These are phyloP conservation scores for Lepidocolaptes lacrymiger DNA, from an alignment of 2,797 vertebrate genomes.

Conservation along the genomic window DNA sequence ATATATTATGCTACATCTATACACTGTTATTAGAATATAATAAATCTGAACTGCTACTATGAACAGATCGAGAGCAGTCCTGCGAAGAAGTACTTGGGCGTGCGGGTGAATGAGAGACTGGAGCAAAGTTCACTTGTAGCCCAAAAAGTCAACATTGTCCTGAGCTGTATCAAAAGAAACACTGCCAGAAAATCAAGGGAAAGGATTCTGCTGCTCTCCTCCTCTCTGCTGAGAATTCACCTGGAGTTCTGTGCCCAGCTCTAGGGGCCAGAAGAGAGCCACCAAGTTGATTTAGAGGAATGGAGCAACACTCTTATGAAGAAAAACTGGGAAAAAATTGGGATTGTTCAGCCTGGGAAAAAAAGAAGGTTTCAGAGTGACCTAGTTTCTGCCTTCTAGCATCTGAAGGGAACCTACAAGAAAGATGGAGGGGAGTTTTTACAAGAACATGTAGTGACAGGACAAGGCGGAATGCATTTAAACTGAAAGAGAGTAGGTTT, in stretches of 20 bases:
- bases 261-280: not conserved
- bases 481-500: not conserved
- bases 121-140: not conserved
- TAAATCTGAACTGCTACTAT: not conserved
- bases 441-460: no score
- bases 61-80: not conserved
- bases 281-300: not conserved
- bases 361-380: not conserved
- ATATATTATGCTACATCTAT: not conserved
- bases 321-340: not conserved
- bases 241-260: not conserved
- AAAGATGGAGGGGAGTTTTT: not conserved
- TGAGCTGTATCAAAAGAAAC: not conserved
- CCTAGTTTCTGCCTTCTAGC: not conserved
- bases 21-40: not conserved
- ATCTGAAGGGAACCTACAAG: not conserved
- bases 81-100: not conserved
- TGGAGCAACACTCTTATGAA: not conserved
- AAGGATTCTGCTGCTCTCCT: not conserved
- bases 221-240: not conserved
- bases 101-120: not conserved
- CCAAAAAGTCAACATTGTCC: not conserved
- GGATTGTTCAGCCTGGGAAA: not conserved
- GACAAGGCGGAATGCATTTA: not conserved
- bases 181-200: accelerated